These are phyloP conservation scores for Neoscelio sp. DNA, from an alignment of 2,888 invertebrate species.

Conservation along the genomic window DNA sequence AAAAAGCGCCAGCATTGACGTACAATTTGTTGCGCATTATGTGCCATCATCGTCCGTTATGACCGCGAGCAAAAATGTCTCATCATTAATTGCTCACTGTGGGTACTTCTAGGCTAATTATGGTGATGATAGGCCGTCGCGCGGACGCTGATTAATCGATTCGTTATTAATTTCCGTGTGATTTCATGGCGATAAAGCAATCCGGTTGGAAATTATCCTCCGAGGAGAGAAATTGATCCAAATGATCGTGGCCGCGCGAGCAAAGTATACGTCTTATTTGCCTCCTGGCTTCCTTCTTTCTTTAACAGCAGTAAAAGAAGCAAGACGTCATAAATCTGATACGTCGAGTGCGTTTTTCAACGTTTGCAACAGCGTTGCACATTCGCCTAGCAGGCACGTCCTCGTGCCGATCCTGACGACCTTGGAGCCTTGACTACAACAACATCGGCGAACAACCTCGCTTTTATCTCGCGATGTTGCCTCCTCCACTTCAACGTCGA, in stretches of 20 bases:
- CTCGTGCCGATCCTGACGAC: constrained; percentile 76
- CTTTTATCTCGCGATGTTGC: constrained; percentile 66
- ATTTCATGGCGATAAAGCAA: constrained; percentile 39
- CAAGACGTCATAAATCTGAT: constrained; percentile 70
- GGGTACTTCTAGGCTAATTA: constrained; percentile 46
- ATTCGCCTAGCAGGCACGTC: constrained; percentile 71
- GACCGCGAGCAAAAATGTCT: constrained; percentile 22
- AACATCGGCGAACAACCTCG: constrained; percentile 75
- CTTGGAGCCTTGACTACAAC: constrained; percentile 74
- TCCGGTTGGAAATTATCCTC: constrained; percentile 20
- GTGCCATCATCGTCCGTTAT: constrained; percentile 20
- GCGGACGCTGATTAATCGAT: constrained; percentile 52
- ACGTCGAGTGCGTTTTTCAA: constrained; percentile 67
- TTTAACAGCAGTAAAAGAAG: constrained; percentile 48
- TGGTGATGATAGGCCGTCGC: constrained; percentile 44
- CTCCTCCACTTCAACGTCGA: constrained; percentile 38
- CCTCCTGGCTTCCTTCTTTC: constrained; percentile 58
- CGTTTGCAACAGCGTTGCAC: constrained; percentile 51
- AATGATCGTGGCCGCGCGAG: constrained; percentile 21
- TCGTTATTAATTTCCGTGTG: constrained; percentile 55
- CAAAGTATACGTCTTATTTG: constrained; percentile 53
- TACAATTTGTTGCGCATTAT: constrained; percentile 21
- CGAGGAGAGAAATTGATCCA: constrained; percentile 34
- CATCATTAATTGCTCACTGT: constrained; percentile 17
- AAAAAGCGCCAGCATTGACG: constrained; percentile 5